A percentile compares a stretch with the other conserved stretches of the same genome.
Conservation (phyloP, 2,888 invertebrate species). For the Xanthia icteritia region DNA sequence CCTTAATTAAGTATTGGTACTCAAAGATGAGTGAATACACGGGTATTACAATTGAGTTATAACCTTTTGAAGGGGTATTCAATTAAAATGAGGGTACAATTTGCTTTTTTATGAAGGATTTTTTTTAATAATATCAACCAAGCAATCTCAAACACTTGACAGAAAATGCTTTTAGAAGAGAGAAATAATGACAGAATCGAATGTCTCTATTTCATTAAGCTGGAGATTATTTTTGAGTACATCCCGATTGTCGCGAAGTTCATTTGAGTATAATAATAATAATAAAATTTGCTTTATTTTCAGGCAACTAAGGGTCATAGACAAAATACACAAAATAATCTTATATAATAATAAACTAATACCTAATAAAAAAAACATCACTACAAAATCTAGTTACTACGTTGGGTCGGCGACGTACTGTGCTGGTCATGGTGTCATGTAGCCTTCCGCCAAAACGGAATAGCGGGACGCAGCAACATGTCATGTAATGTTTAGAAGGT, state of each 20-base stretch:
- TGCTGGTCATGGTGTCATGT: too few relatives aligned
- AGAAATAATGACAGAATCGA: not conserved
- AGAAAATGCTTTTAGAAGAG: not conserved
- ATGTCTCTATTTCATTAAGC: not conserved
- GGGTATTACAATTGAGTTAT: slow-evolving; percentile 15
- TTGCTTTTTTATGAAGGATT: slow-evolving; percentile 2
- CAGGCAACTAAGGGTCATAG: too few relatives aligned
- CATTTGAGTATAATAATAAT: too few relatives aligned
- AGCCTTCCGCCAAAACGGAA: too few relatives aligned
- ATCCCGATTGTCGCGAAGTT: too few relatives aligned
- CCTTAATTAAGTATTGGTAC: slow-evolving; percentile 9
- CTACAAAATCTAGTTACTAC: too few relatives aligned
- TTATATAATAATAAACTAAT: too few relatives aligned
- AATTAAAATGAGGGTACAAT: slow-evolving; percentile 23
- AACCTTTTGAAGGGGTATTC: slow-evolving; percentile 21
- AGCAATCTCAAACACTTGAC: not conserved
- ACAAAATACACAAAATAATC: too few relatives aligned
- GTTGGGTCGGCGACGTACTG: too few relatives aligned
- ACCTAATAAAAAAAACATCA: too few relatives aligned
- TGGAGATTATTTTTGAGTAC: not conserved
- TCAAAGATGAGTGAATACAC: slow-evolving; percentile 25
- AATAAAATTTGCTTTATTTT: too few relatives aligned
- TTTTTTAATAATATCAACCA: slow-evolving; percentile 32
- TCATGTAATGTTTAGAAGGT: not conserved
- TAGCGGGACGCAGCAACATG: too few relatives aligned